A percentile compares a stretch with the other conserved stretches of the same genome.
Conservation (phyloP, 1,140 invertebrate genomes). For the Formica exsecta region DNA sequence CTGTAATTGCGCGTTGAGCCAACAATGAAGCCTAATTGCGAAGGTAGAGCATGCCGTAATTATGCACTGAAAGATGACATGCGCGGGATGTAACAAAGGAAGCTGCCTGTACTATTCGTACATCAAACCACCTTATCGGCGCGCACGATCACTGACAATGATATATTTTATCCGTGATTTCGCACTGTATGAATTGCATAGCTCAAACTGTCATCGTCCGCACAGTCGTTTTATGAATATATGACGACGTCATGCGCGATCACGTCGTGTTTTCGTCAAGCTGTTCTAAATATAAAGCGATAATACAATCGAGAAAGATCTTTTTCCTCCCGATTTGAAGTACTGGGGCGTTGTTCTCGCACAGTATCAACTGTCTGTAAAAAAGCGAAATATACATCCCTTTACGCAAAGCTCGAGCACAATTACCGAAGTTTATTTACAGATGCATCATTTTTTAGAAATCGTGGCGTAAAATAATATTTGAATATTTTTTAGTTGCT, state of each 20-base stretch:
- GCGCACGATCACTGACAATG: background rate
- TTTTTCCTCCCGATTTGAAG: conserved; percentile 40
- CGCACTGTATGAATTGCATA: conserved; percentile 7
- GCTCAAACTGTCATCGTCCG: background rate
- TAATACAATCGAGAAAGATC: background rate
- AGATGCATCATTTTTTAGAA: background rate
- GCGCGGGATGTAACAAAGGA: conserved; percentile 35
- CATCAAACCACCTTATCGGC: conserved; percentile 36
- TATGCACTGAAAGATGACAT: conserved; percentile 33
- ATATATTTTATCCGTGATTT: conserved; percentile 51
- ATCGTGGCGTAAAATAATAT: background rate
- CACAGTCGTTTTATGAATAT: background rate
- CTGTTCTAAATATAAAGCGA: background rate
- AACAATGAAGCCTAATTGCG: conserved; percentile 45
- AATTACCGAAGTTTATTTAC: background rate
- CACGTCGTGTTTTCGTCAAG: background rate
- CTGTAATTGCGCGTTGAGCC: conserved; percentile 33
- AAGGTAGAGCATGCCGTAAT: conserved; percentile 46
- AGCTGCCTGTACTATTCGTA: conserved; percentile 16
- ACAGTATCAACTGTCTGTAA: conserved; percentile 6
- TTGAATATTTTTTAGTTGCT: background rate
- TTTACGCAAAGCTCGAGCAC: background rate
- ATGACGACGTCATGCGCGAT: background rate
- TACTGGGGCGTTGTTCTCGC: background rate
- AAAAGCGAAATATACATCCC: background rate